Conservation (phyloP, 2,888 invertebrate species). For the Caenorhabditis sp. region DNA sequence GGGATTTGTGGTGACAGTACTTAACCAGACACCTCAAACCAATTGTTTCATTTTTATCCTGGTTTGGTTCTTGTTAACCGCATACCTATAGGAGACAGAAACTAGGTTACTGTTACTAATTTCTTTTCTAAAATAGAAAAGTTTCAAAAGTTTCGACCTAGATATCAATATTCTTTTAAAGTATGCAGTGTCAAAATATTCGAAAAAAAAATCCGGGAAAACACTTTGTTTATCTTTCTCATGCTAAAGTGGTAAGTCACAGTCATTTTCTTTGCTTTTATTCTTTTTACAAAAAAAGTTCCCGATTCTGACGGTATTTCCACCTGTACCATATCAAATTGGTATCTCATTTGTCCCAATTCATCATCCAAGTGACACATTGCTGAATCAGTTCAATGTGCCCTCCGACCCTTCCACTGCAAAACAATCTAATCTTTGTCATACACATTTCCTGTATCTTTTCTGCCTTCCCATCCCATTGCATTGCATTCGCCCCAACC, state of each 20-base stretch:
- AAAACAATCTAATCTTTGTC: not conserved
- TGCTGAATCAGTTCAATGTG: not conserved
- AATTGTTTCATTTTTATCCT: not conserved
- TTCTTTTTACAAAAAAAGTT: not conserved
- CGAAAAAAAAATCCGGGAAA: not conserved
- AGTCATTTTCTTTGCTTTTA: not conserved
- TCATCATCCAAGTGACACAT: not conserved
- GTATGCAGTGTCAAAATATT: not conserved
- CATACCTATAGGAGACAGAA: not conserved
- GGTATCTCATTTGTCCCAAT: too few relatives aligned
- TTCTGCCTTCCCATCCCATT: not conserved
- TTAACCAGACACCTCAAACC: not conserved
- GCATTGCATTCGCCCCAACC: not conserved
- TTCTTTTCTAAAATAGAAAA: not conserved
- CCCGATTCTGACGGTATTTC: not conserved
- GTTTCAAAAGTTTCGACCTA: not conserved
- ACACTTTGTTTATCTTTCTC: not conserved
- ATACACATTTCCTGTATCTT: not conserved
- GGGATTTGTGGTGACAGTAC: not conserved
- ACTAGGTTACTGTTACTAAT: slow-evolving; percentile 2
- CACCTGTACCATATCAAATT: not conserved
- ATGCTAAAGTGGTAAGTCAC: not conserved
- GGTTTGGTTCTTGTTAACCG: not conserved
- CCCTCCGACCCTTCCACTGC: too few relatives aligned
- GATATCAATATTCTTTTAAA: too few relatives aligned